Base-by-base conservation (phyloP, 1,140 invertebrate genomes). In the Heliconius melpomene region DNA sequence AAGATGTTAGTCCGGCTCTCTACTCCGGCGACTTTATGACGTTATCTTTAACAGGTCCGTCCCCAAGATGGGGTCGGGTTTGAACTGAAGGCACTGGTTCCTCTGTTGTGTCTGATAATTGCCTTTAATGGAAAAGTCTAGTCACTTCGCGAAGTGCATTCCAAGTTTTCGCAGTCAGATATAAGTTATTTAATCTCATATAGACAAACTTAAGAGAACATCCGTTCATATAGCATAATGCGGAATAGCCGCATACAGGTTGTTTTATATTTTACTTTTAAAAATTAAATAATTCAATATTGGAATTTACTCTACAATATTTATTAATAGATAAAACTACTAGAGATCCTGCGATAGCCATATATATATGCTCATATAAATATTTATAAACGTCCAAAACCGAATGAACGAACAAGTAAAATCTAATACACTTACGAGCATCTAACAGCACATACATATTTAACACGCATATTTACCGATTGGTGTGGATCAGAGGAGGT, bases 401-500 rank as follows among this genome's bases (percentile, higher is more conserved):
- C 60, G 90, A 89, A 94, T 93, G 92, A 92, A 91, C 90, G 88
- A 94, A 88, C 90, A 91, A 90, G 90, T 89, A 89, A 91, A 93
- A 93, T 93, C 89, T 93, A 93, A 93, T 93, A 94, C 92, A 93
- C 93, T 94, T 94, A 94, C 89, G 89, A 91, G 89, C 88, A 87
- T 91, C 90, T 92, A 93, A 93, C 87, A 87, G 89, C 88, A 86
- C 91, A 93, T 94, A 93, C 93, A 94, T 94, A 94, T 94, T 94
- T 94, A 93, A 94, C 93, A 93, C 92, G 93, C 93, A 94, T 94
- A 94, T 94, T 93, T 93, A 92, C 93, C 93, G 93, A 94, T 94
- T 91, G 93, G 92, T 86, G 87, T 88, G 91, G 91, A 91, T 91
- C 89, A 85, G 88, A 86, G 88, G 79, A 83, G 87, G 89, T 79